phyloP scores from a whole-genome alignment of 2,797 vertebrate genomes.

The Coendou prehensilis region DNA sequence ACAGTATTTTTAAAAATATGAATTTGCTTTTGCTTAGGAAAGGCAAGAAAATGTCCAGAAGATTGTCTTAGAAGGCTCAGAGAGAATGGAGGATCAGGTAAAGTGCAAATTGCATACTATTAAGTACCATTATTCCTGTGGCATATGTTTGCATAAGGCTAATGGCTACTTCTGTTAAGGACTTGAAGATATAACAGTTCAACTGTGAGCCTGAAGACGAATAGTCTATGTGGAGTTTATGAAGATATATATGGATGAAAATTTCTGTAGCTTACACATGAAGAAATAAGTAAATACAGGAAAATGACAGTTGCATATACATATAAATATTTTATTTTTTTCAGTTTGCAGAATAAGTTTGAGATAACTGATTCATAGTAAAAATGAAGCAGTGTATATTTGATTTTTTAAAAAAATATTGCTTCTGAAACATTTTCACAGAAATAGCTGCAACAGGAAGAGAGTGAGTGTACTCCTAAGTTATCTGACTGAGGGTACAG shows the following conservation, averaged over 20 bases:
- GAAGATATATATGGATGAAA: constrained; percentile 61
- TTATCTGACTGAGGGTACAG: not conserved
- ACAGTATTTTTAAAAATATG: constrained; percentile 70
- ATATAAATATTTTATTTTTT: constrained; percentile 43
- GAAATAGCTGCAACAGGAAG: not conserved
- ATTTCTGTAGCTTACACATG: constrained; percentile 59
- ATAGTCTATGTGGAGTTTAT: constrained; percentile 55
- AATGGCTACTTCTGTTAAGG: not conserved
- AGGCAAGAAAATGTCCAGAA: constrained; percentile 91
- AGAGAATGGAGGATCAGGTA: constrained; percentile 92
- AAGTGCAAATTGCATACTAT: not conserved
- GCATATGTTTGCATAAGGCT: not conserved
- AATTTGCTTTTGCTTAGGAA: constrained; percentile 88
- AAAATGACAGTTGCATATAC: constrained; percentile 58
- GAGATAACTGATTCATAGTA: not conserved
- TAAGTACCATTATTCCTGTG: not conserved
- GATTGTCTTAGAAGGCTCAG: constrained; percentile 89
- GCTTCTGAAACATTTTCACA: constrained; percentile 8
- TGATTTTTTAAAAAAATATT: constrained; percentile 20
- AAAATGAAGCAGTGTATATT: not conserved
- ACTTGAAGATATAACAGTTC: constrained; percentile 49
- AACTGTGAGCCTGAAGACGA: constrained; percentile 55
- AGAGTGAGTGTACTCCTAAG: not conserved
- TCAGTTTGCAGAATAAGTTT: constrained; percentile 54
- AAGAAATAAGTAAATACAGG: constrained; percentile 65